Base-by-base conservation (phyloP, 2,113 vertebrate species). In the Jaculus jaculus region DNA sequence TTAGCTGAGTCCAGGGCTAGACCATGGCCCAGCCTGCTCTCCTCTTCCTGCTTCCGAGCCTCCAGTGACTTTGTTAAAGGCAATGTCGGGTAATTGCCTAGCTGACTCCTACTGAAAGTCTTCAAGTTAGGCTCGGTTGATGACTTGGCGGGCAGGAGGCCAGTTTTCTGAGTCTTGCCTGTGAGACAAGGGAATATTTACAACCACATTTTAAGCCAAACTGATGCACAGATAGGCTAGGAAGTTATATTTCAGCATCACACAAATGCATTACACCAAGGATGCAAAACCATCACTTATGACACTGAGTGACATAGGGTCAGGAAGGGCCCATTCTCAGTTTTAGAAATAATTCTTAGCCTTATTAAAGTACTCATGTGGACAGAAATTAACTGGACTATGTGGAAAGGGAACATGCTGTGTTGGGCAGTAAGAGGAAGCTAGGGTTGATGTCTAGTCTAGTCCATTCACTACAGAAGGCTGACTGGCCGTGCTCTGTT, bases 131-230 rank as follows among this genome's bases (percentile, higher is more conserved):
- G 98, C 83, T 98, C 98, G 5, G 98, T 96, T 0, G 98, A 96
- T 1, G 98, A 98, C 94, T 98, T 98, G 92, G 97, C 98, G 60
- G 99, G 98, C 9, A 98, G 97, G 39, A 97, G 97, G 16, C 98
- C 89, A 2, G 94, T 92, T 95, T 99, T 99, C 88, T 98, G 98
- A 96, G 97, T 98, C 96, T 99, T 99, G 86, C 99, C 99, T 99
- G 97, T 0, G 72, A 96, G 98, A 98, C 92, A 98, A 98, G 97
- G 66, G 97, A 92, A 95, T 84, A 10, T 51, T 96, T 60, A 71
- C 30, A 58, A 58, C 42, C 28, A 2, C 72, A 51, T 94, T 91
- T 39, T 3, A 82, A 85, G 73, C 63, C 60, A 68, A 21, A 77
- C 0, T 18, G 60, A 84, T 5, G 13, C 42, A 75, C 34, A 65